Base-by-base conservation (phyloP, 2,797 vertebrate genomes). In the Phalloptychus januarius region DNA sequence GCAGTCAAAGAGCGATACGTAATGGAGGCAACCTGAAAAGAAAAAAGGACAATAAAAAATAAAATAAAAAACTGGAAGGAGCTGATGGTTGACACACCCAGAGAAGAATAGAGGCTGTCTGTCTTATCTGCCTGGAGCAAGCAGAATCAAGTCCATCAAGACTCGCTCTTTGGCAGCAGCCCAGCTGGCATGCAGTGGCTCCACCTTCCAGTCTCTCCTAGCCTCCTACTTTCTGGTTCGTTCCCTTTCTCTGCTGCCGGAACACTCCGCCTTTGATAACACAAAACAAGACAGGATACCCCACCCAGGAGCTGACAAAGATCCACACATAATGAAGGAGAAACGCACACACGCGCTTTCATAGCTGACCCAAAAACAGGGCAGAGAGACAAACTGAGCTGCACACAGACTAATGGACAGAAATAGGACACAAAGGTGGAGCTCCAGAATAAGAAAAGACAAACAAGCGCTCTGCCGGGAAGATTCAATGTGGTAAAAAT, bases 211-310 rank as follows among this genome's bases (percentile, higher is more conserved):
- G 50, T 71, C 61, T 83, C 36, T 72, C 48, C 73, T 81, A n/a
- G 36, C 69, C 75, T 82, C 76, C 71, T n/a, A 63, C 71, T 78
- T 71, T 78, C 76, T 50, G 46, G 78, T 89, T 80, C 77, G 75
- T 38, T 83, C 76, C 67, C 75, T 71, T 72, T 87, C 76, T 82
- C 78, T 85, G 79, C 65, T 2, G 42, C 80, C 25, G 76, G 75
- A 89, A 85, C 72, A 81, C 80, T 63, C 75, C 83, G 33, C 86
- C 89, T 84, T 81, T 79, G 88, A 94, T 90, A 91, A 86, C 83
- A 80, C 77, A 83, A 75, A 87, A 85, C 79, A 77, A 78, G 85
- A 92, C 84, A 87, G 90, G 89, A 89, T 85, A 85, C 87, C 70
- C 79, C 88, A 83, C 87, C 90, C 88, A 79, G 61, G 69, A 81